Conservation (phyloP, 2,888 invertebrate genomes). For the Notodonta ziczac region DNA sequence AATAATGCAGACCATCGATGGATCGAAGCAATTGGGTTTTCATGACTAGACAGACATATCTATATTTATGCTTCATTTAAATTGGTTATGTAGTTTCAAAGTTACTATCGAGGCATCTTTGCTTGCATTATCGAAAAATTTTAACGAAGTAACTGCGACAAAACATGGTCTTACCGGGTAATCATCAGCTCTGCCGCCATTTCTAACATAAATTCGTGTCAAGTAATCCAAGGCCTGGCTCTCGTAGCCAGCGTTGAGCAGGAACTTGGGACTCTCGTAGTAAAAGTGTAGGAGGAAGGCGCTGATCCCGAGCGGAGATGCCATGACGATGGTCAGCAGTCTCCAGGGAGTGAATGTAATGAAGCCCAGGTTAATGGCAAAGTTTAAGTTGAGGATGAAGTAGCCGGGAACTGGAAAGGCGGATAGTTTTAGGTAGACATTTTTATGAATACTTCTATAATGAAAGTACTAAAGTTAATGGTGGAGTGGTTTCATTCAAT, state of each 20-base stretch:
- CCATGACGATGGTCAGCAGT: conserved; percentile 52
- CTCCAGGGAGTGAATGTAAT: conserved; percentile 54
- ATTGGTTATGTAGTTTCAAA: too few species aligned
- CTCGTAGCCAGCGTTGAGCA: conserved; percentile 84
- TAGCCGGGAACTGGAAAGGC: conserved; percentile 41
- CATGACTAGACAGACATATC: too few species aligned
- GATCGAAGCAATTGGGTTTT: too few species aligned
- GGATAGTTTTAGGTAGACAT: not conserved
- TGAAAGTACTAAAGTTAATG: too few species aligned
- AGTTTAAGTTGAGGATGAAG: conserved; percentile 41
- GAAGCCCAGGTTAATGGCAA: conserved; percentile 39
- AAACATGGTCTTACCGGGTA: conserved; percentile 37
- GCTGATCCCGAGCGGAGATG: conserved; percentile 83
- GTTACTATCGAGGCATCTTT: too few species aligned
- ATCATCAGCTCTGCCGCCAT: conserved; percentile 55
- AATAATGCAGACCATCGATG: too few species aligned
- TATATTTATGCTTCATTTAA: too few species aligned
- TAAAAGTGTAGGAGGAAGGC: conserved; percentile 78
- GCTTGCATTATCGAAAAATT: too few species aligned
- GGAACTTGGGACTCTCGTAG: conserved; percentile 89
- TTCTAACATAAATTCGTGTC: conserved; percentile 79
- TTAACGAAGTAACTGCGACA: too few species aligned
- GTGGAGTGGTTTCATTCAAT: too few species aligned
- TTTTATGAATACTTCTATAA: too few species aligned
- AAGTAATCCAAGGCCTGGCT: conserved; percentile 85